Evolutionary conservation across 2,888 invertebrate genomes (phyloP), one percentile per base, ranked within the genome.

Genomic region (Scotopteryx bipunctaria): DNA sequence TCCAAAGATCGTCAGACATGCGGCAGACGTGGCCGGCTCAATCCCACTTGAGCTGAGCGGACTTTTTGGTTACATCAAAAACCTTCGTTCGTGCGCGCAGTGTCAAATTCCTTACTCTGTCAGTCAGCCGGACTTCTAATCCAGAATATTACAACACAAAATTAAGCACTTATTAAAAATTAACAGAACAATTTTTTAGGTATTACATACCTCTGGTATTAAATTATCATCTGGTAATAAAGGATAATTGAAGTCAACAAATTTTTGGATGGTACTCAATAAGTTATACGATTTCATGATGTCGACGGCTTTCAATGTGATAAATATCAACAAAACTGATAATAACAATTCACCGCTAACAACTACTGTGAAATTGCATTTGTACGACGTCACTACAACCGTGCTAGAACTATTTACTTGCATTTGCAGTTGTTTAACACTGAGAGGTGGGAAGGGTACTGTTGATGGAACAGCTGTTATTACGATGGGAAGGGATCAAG

Each of bases 201-300:
- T 15, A 8, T n/a, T 38, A 42, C 46, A 25, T 42, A 83, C 83
- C 56, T 40, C 79, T 60, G 55, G 42, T 50, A 55, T 25, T 57
- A 59, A 56, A 32, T 64, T 64, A 54, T 76, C 69, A 38, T 75
- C 64, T 36, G 63, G 58, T 46, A 67, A 45, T 38, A 69, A 47
- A 37, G 78, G 78, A 67, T 76, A 77, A 52, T 76, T 74, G 25
- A 78, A 78, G 46, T 71, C 59, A 19, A 75, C 42, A 8, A 83
- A 63, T 36, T 69, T 63, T 55, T 75, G 70, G 1, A 83, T 47
- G 14, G 67, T 55, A 53, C 61, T 67, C 14, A 73, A 48, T 13
- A 80, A 51, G 42, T 65, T 61, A 36, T 63, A 59, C 13, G 65
- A 58, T 61, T 73, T 81, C 66, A 78, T 78, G 57, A 69, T 77